Base-by-base conservation (phyloP, 2,113 vertebrate genomes). In the Hippopotamus amphibius region DNA sequence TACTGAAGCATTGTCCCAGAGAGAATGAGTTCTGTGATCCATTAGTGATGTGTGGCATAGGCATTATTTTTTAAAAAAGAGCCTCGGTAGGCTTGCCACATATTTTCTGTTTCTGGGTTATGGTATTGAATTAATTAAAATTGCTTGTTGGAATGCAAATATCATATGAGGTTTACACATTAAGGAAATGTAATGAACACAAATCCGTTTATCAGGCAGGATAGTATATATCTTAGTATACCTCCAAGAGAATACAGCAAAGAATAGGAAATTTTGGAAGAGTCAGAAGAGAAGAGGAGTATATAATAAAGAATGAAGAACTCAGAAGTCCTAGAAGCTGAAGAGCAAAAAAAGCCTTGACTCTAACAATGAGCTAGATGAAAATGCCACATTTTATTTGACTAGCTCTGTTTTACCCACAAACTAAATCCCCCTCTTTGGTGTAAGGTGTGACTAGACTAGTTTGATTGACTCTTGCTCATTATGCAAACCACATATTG, bases 391-490 rank as follows among this genome's bases (percentile, higher is more conserved):
- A 79, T 69, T 96, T 88, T 77, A 76, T 30, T 88, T 84, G 22
- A 69, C 17, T 81, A 86, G 11, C 7, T 3, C 43, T 80, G 2
- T 83, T 96, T 81, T 77, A 88, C 22, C 24, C 28, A 71, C 61
- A 79, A 88, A 74, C 15, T 69, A 81, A 77, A 94, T 79, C 68
- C 28, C 21, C 50, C 16, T 6, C 21, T 90, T 92, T 61, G 41
- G 4, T 48, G 12, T 72, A 84, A 92, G 28, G 33, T 82, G 83
- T 68, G 41, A 79, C 15, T 57, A 84, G 28, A 87, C 37, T 85
- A 53, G 50, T 90, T 96, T 88, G 59, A 28, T 93, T 89, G 43
- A 76, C 12, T 92, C n/a, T 83, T 57, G n/a, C 83, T 93, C 53
- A 80, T 93, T 88, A 43, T 88, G 37, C 9, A 91, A 87, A 66